Percentiles rank a stretch among this genome's conserved stretches.
phyloP scores from a whole-genome alignment of 2,113 vertebrate genomes.

The Gorsachius goisagi region DNA sequence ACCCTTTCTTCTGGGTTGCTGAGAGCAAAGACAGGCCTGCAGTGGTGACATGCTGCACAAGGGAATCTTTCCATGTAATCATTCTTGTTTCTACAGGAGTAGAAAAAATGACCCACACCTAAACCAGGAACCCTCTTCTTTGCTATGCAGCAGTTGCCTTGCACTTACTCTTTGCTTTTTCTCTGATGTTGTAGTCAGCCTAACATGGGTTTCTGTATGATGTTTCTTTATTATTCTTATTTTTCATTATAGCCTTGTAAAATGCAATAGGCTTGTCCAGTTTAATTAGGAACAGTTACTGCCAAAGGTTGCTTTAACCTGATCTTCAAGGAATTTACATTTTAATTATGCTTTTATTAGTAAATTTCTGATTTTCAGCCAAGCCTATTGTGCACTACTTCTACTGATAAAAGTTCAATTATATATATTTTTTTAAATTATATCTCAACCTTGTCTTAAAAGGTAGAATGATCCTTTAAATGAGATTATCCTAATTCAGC shows the following conservation, averaged over 20 bases:
- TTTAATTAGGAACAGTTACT: not conserved
- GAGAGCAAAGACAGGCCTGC: not conserved
- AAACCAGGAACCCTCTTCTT: not conserved
- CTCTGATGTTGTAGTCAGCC: not conserved
- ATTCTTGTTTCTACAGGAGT: not conserved
- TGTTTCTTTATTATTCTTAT: not conserved
- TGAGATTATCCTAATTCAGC: not conserved
- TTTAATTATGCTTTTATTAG: conserved; percentile 17
- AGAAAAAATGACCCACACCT: not conserved
- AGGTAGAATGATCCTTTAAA: not conserved
- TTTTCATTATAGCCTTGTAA: not conserved
- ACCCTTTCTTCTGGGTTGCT: not conserved
- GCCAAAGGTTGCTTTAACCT: not conserved
- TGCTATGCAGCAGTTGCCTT: not conserved
- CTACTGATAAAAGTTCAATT: not conserved
- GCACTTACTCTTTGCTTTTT: not conserved
- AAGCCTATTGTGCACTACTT: not conserved
- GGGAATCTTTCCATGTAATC: not conserved
- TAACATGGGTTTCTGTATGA: not conserved
- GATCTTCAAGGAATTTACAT: not conserved
- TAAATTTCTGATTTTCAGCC: not conserved
- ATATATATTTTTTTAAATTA: not conserved
- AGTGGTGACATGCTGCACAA: not conserved
- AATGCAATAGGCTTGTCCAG: not conserved
- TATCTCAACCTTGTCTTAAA: not conserved